phyloP scores from a whole-genome alignment of 1,140 invertebrate genomes.

The Megalonaias nervosa region DNA sequence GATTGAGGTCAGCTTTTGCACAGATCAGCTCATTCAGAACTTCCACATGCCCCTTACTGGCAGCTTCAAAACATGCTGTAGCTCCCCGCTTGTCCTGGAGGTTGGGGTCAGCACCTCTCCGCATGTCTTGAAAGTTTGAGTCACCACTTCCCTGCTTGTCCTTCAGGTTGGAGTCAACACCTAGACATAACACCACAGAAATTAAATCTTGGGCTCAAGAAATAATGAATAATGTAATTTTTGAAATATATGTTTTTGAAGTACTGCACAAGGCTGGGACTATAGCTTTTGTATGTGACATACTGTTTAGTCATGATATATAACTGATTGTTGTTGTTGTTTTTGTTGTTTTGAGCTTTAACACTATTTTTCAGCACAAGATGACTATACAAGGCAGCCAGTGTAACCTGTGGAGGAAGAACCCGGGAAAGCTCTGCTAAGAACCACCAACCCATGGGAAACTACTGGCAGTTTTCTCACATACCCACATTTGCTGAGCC shows the following conservation, averaged over 20 bases:
- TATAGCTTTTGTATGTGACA: too few species aligned
- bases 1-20: slow-evolving; percentile 54
- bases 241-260: not conserved
- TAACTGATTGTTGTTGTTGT: too few species aligned
- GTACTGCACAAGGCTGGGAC: too few species aligned
- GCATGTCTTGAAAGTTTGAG: not conserved
- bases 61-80: slow-evolving; percentile 60
- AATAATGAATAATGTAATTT: not conserved
- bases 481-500: too few species aligned
- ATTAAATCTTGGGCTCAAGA: not conserved
- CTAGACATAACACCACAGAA: not conserved
- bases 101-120: slow-evolving; percentile 59
- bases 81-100: slow-evolving; percentile 52
- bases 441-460: too few species aligned
- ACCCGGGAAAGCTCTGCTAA: too few species aligned
- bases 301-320: too few species aligned
- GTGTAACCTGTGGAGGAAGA: too few species aligned
- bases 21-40: slow-evolving; percentile 53
- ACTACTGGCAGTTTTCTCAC: too few species aligned
- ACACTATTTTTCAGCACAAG: too few species aligned
- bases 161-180: not conserved
- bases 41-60: slow-evolving; percentile 50
- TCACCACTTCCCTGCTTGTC: not conserved
- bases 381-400: too few species aligned
- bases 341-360: too few species aligned